Evolutionary conservation across 2,113 vertebrate species (phyloP).

Genomic region (Caretta caretta): DNA sequence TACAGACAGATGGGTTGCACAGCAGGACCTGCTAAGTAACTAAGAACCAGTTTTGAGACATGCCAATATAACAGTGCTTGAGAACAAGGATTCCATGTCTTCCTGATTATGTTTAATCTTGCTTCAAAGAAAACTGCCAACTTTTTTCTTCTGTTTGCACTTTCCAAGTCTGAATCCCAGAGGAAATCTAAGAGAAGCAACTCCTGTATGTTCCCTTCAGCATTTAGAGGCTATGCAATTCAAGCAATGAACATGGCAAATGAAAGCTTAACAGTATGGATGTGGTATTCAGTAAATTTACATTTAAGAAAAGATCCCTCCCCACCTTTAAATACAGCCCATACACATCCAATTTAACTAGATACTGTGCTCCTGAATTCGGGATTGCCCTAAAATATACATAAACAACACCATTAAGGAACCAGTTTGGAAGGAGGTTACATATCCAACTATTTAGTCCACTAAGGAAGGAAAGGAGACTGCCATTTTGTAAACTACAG

Average conservation of each 20-base stretch:
- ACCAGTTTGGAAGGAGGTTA: background rate
- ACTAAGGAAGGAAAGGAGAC: background rate
- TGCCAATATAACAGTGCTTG: background rate
- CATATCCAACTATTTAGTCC: background rate
- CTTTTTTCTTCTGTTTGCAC: rapidly evolving
- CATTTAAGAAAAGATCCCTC: background rate
- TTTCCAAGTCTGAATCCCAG: background rate
- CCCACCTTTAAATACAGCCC: too few relatives aligned
- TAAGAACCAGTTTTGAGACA: background rate
- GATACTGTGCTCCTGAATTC: background rate
- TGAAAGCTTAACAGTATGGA: background rate
- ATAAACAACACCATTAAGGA: background rate
- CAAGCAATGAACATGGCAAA: background rate
- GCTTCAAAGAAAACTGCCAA: background rate
- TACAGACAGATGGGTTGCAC: rapidly evolving
- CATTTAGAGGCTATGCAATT: background rate
- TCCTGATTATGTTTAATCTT: background rate
- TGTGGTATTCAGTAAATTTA: background rate
- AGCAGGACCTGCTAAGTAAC: background rate
- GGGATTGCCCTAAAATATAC: background rate
- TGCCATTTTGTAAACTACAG: background rate
- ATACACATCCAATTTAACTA: too few relatives aligned
- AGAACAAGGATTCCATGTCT: background rate
- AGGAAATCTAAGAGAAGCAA: background rate
- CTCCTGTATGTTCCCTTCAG: rapidly evolving